A percentile compares a stretch with the other conserved stretches of the same genome.
Conservation (phyloP, 2,888 invertebrate genomes). For the Heliconius erato region DNA sequence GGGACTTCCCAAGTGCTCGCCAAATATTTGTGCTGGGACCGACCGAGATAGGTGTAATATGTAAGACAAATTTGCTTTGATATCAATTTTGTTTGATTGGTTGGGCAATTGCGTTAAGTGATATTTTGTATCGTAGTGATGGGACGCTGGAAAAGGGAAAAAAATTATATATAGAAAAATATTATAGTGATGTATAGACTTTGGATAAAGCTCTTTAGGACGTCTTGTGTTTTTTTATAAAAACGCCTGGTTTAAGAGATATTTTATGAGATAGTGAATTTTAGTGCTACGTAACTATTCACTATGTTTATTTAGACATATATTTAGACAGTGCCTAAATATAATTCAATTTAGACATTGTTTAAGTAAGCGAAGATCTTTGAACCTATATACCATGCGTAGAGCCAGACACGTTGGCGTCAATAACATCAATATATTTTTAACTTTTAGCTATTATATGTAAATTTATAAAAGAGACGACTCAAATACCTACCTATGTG, state of each 20-base stretch:
- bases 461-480: background rate
- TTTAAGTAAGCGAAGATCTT: background rate
- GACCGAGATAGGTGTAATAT: constrained; percentile 31
- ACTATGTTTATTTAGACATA: background rate
- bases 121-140: background rate
- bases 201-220: too few relatives aligned
- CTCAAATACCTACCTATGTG: too few relatives aligned
- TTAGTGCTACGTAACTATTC: too few relatives aligned
- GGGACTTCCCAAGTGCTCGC: constrained; percentile 43
- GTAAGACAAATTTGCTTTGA: constrained; percentile 23
- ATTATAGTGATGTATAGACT: too few relatives aligned
- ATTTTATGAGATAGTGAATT: too few relatives aligned
- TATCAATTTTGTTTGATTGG: constrained; percentile 19
- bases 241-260: too few relatives aligned
- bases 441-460: background rate
- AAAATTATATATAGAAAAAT: background rate
- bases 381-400: background rate
- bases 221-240: too few relatives aligned
- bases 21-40: constrained; percentile 39
- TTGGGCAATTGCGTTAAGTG: background rate
- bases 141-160: background rate
- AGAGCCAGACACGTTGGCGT: constrained; percentile 2
- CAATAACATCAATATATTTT: background rate
- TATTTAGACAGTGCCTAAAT: background rate
- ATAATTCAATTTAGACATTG: background rate